Percentiles rank a stretch among this genome's conserved stretches.
Conservation (phyloP, 2,797 vertebrate species). For the Trichosurus vulpecula region DNA sequence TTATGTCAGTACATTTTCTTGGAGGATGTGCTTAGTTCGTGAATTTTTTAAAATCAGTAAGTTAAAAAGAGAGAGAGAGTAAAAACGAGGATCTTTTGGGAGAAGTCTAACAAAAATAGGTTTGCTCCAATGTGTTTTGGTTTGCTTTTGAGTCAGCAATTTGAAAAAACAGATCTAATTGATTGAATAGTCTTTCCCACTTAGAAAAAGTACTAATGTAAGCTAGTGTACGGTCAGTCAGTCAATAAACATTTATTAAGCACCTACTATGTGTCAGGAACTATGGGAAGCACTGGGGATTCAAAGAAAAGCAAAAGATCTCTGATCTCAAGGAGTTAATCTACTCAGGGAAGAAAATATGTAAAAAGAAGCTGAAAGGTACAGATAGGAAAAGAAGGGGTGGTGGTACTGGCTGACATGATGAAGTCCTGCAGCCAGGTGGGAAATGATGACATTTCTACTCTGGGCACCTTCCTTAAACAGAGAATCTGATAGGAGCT, state of each 20-base stretch:
- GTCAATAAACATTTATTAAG: neutral
- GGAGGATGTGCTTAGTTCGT: neutral
- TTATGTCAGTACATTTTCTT: neutral
- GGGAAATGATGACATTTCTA: neutral
- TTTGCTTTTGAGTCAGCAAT: conserved; percentile 17
- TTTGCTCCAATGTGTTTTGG: conserved; percentile 24
- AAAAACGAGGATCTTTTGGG: neutral
- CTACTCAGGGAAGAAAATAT: neutral
- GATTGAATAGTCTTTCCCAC: conserved; percentile 5
- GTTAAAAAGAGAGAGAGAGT: conserved; percentile 5
- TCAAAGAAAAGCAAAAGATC: neutral
- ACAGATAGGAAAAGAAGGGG: neutral
- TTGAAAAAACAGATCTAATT: neutral
- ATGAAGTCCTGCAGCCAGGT: neutral
- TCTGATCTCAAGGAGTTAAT: neutral
- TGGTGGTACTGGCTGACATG: neutral
- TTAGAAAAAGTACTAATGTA: neutral
- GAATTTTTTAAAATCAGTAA: conserved; percentile 8
- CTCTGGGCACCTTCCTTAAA: neutral
- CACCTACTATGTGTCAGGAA: neutral
- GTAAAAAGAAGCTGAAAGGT: neutral
- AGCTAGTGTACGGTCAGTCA: neutral
- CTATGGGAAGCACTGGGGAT: neutral
- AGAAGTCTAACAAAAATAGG: neutral
- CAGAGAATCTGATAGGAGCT: neutral